Evolutionary conservation across 2,888 invertebrate genomes (phyloP), one percentile per base, ranked within the genome.

Genomic region (Pandemis cinnamomeana): DNA sequence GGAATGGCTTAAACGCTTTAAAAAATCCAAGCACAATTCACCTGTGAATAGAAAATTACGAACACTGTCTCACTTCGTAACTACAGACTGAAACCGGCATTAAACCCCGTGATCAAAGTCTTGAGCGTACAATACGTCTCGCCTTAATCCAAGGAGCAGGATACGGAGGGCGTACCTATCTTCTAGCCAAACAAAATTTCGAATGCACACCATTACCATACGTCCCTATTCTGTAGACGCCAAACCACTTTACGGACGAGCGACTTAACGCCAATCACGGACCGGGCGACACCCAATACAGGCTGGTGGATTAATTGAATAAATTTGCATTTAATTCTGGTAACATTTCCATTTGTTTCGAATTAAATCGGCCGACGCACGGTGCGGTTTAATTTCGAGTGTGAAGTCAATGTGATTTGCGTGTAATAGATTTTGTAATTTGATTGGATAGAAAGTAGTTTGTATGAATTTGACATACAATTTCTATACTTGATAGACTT

Each of bases 191-290:
- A 90, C 91, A 90, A 86, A 86, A 88, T 87, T 89, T 86, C 84
- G 79, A 84, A 90, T 91, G 88, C 87, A 85, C 81, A 58, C 83
- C 75, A 79, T 79, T 78, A 79, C 71, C 80, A 80, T 80, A 80
- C 83, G 78, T 82, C 82, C 86, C 86, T 85, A 87, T 87, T 83
- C 86, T 84, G 83, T 86, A 84, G 84, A 85, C 88, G 85, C 81
- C 86, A 86, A 89, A 89, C 88, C 90, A 85, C 88, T 87, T 87
- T 87, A 83, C 86, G 86, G 87, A 82, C 84, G 86, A 84, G 81
- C 89, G 90, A 91, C 90, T 91, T 91, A 87, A 89, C 91, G 91
- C 88, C 92, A 92, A 92, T 93, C 92, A 91, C 89, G 84, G 89
- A 88, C 87, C 84, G 86, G 89, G 89, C 89, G 89, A 90, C 92